Evolutionary conservation across 2,888 invertebrate species (phyloP), one percentile per base, ranked within the genome.

Genomic region (Lithophane leautieri): DNA sequence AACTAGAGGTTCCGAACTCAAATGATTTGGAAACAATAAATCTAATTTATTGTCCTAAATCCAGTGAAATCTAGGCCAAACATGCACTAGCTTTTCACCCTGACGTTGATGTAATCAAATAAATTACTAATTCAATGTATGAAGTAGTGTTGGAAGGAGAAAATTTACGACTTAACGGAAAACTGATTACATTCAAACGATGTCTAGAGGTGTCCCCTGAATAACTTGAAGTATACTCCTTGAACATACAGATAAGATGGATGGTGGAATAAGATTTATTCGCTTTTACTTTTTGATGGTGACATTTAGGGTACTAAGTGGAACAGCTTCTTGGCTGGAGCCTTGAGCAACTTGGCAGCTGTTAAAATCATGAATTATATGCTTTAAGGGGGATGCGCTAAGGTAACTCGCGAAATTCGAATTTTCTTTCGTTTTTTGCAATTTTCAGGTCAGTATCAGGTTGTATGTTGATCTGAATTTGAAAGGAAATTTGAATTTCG

Each of bases 81-180:
- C 60, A 66, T 42, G 42, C 52, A 22, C 60, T 34, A 58, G n/a
- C 34, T 80, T 74, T 80, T 69, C 71, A 69, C 65, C 12, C 34
- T 62, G 80, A 47, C 58, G 60, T 52, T 73, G 68, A 73, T 63
- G 68, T 61, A 72, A 71, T 63, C 60, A 68, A 81, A 84, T 54
- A 70, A 71, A 85, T 82, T 73, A 76, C 25, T 60, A 52, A 82
- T 85, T 82, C 85, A 44, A 61, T n/a, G 63, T 69, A 80, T 84
- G 76, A 67, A 69, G 73, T 67, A 25, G 54, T 40, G 54, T 42
- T 56, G 71, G 68, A 50, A 60, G 82, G 82, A 83, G 83, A 82
- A 82, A 85, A 83, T 83, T 85, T 85, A 83, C 85, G 83, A 83
- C 82, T 62, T 70, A 77, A 69, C 50, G 70, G 73, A 73, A 83